Base-by-base conservation (phyloP, 2,113 vertebrate species). In the Aspiorhynchus laticeps region DNA sequence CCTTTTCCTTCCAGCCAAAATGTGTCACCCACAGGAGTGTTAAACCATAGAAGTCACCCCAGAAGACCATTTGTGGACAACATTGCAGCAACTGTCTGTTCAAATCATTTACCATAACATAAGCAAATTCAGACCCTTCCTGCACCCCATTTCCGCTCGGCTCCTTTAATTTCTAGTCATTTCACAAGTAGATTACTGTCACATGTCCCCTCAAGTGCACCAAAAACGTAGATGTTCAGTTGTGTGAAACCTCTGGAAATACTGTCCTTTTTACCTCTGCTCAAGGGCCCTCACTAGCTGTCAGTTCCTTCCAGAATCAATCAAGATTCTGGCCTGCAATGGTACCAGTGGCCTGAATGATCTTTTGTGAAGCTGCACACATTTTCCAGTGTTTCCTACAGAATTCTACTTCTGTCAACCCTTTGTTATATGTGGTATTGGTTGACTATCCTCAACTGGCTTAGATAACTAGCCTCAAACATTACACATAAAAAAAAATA, bases 251-350 rank as follows among this genome's bases (percentile, higher is more conserved):
- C 67, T 73, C 46, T 33, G 65, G 43, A 71, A 67, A 71, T 69
- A 33, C 63, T 51, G 81, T 53, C 65, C 71, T 53, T 65, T 53
- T 83, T 28, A 83, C 63, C 65, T 71, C 61, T 51, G 28, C 41
- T 53, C 65, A 69, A 83, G 81, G 33, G 36, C 21, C 38, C 41
- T 28, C 38, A 51, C 41, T 69, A 67, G 26, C 43, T 83, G 41
- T 71, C 28, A 31, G 76, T 79, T 53, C 5, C 21, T 43, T 24
- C 10, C 79, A 65, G 5, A 65, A 65, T 65, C 56, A 81, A 81
- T 80, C 19, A 61, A 38, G 36, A 59, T 15, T 59, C 2, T 80
- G 19, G 33, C 33, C 38, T 43, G 59, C 59, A 65, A 63, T 82
- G 15, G 38, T 56, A 56, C 12, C 76, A 56, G 19, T 79, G 41